Conservation (phyloP, 1,140 invertebrate species). For the Drosophila yakuba region DNA sequence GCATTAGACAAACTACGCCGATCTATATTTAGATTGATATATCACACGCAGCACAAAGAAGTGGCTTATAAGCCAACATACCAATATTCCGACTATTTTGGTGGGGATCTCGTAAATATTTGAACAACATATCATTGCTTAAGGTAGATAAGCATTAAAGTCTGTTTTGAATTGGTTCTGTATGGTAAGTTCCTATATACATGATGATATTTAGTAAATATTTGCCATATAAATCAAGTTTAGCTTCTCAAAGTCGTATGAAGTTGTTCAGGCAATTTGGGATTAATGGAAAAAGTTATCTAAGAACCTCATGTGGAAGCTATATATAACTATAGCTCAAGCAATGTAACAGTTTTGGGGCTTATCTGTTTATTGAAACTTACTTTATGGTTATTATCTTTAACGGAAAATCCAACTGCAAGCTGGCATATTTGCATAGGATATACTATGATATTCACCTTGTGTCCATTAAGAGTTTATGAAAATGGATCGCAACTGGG, state of each 20-base stretch:
- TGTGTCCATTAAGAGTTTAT: slow-evolving; percentile 69
- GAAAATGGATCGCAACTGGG: slow-evolving; percentile 42
- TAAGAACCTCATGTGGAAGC: too few species aligned
- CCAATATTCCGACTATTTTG: slow-evolving; percentile 6
- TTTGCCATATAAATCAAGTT: neutral
- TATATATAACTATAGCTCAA: too few species aligned
- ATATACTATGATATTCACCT: slow-evolving; percentile 54
- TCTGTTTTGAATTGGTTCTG: neutral
- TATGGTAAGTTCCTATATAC: neutral
- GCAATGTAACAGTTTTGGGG: neutral
- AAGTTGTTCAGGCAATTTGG: slow-evolving; percentile 2
- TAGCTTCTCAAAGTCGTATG: neutral
- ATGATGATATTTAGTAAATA: neutral
- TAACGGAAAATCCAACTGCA: slow-evolving; percentile 47
- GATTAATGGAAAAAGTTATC: neutral
- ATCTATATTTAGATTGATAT: slow-evolving; percentile 33
- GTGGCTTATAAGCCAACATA: slow-evolving; percentile 1
- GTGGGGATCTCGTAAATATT: slow-evolving; percentile 16
- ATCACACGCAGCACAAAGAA: slow-evolving; percentile 6
- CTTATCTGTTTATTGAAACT: neutral
- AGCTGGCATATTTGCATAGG: slow-evolving; percentile 51
- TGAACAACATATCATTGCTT: neutral
- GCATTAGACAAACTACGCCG: slow-evolving; percentile 45
- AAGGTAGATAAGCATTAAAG: neutral
- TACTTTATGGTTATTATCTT: slow-evolving; percentile 25